These are phyloP conservation scores for Parnassius apollo DNA, from an alignment of 2,888 invertebrate genomes.

Conservation along the genomic window DNA sequence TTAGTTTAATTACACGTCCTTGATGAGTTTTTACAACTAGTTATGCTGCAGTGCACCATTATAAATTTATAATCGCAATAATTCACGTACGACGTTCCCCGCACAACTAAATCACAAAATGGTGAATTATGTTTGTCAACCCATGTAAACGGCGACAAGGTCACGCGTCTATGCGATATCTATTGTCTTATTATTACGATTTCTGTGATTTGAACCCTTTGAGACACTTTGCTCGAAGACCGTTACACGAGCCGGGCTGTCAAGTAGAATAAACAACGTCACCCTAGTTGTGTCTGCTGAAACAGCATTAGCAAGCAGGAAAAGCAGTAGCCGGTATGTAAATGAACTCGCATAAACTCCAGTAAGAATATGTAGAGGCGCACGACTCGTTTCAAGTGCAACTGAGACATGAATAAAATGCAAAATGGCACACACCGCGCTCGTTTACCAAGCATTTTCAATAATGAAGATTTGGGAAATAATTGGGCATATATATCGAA, in stretches of 20 bases:
- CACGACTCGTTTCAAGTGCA: conserved; percentile 12
- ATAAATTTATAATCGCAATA: too few species aligned
- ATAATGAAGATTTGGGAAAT: neutral
- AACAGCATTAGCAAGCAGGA: conserved; percentile 1
- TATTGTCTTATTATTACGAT: too few species aligned
- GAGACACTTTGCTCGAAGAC: neutral
- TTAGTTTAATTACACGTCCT: too few species aligned
- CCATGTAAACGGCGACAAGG: too few species aligned
- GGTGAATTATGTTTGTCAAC: too few species aligned
- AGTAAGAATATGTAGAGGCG: conserved; percentile 21
- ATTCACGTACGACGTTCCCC: too few species aligned
- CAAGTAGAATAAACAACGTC: conserved; percentile 14
- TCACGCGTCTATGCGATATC: too few species aligned
- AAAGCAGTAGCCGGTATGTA: conserved; percentile 16
- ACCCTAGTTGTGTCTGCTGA: conserved; percentile 11
- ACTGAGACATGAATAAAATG: conserved; percentile 16
- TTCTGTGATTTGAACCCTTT: too few species aligned
- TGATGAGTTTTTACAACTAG: too few species aligned
- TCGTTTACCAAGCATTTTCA: neutral
- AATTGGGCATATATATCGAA: too few species aligned
- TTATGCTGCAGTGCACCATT: too few species aligned
- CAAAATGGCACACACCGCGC: conserved; percentile 7
- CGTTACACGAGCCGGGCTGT: conserved; percentile 9
- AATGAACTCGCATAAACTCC: conserved; percentile 20
- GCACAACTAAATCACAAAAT: too few species aligned